Percentiles rank a stretch among this genome's conserved stretches.
phyloP scores from a whole-genome alignment of 2,888 invertebrate species.

The Galeruca laticollis region DNA sequence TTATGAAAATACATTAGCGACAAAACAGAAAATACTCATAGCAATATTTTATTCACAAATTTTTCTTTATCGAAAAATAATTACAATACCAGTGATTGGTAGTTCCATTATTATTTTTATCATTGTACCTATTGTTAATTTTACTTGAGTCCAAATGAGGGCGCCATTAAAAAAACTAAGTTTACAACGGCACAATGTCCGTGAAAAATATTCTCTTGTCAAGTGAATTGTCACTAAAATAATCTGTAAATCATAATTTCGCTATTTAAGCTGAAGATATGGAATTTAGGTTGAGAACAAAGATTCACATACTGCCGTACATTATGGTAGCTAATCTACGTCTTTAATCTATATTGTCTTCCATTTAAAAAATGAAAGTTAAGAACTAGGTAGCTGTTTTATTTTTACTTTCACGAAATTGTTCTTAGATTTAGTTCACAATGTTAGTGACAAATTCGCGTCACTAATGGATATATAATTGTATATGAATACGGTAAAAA shows the following conservation, averaged over 20 bases:
- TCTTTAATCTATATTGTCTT: conserved; percentile 9
- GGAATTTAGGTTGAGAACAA: not conserved
- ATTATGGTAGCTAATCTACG: not conserved
- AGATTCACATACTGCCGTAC: too few relatives aligned
- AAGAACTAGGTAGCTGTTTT: conserved; percentile 1
- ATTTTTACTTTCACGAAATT: conserved; percentile 12
- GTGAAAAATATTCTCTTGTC: not conserved
- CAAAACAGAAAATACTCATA: too few relatives aligned
- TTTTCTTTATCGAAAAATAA: too few relatives aligned
- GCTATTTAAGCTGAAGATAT: not conserved
- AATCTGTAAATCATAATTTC: too few relatives aligned
- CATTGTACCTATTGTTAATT: not conserved
- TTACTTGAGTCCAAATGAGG: not conserved
- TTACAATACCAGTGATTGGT: too few relatives aligned
- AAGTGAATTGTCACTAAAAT: too few relatives aligned
- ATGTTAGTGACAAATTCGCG: not conserved
- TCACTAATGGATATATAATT: not conserved
- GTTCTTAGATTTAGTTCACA: not conserved
- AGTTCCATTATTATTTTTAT: too few relatives aligned
- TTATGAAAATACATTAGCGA: too few relatives aligned
- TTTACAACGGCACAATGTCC: not conserved
- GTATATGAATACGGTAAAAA: not conserved
- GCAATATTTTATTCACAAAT: too few relatives aligned
- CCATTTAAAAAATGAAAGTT: conserved; percentile 16
- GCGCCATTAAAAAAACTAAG: too few relatives aligned